Evolutionary conservation across 2,888 invertebrate genomes (phyloP), one percentile per base, ranked within the genome.

Genomic region (Molorchus minor): DNA sequence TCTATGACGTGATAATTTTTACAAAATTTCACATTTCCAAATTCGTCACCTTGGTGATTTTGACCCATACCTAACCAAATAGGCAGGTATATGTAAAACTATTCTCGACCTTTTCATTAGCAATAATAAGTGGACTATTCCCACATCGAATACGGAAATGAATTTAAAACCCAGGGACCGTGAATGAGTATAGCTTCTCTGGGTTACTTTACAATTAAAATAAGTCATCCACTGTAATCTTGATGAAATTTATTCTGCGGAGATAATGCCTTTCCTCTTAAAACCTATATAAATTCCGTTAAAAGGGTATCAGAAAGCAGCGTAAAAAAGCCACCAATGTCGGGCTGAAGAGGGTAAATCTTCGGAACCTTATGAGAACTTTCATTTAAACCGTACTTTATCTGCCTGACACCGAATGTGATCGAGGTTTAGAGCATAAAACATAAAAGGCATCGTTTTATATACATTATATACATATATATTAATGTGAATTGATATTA

Each of bases 261-360:
- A 56, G 61, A 56, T 64, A 64, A 64, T 61, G 64, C 58, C 45
- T 64, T 58, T 61, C 53, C 64, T 64, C 56, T 64, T 64, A 61
- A 58, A 64, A 59, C 58, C 61, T 56, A 58, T 64, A 64, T 64
- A 64, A 61, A 64, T 64, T 64, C 58, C 58, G 53, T 58, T 64
- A 61, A 64, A 61, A 61, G 61, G 61, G 61, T 53, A 64, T 64
- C 64, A 61, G 61, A 58, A 51, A 58, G 54, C 46, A 51, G 58
- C 54, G 56, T 21, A 61, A 64, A 64, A 62, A 63, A 58, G 54
- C 35, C 58, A 51, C 15, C 33, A 58, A 61, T 58, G 58, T 61
- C 47, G 58, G 47, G 45, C 45, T 43, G 51, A 56, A 25, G 45
- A 44, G 45, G 55, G 54, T 46, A 38, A 38, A 38, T 49, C 36